Evolutionary conservation across 2,113 vertebrate species (phyloP), one percentile per base, ranked within the genome.

Genomic region (Hirundichthys speculiger): DNA sequence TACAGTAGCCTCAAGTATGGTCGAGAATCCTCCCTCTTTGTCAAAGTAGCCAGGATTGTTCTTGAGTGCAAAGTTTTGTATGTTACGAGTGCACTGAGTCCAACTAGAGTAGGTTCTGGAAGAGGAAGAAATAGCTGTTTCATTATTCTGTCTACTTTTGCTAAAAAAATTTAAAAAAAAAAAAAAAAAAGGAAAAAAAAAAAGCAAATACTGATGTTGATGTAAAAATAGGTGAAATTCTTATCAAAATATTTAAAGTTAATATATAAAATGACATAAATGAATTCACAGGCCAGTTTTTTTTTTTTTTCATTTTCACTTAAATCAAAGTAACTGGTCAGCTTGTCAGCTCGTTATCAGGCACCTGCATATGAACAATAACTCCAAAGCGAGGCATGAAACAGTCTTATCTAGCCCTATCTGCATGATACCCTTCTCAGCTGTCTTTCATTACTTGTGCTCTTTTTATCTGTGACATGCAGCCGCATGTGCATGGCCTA

Each of bases 381-480:
- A 57, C 49, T 57, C 13, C 12, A 52, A 30, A 67, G 40, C 13
- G 34, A 67, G 40, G 38, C 41, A 30, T 50, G 21, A 69, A 64
- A 54, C 22, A 2, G 2, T 54, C n/a, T 50, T 65, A 65, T 78
- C 62, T 27, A 2, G 19, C 48, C 12, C 27, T 48, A 80, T 88
- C 70, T 46, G n/a, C 65, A 60, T 45, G 42, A 51, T 64, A 49
- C 13, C 39, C 60, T 27, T 20, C 51, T 39, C 45, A 21, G 2
- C 38, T 48, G 42, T 65, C 27, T 40, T 40, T 76, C 47, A 62
- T 66, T 69, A 70, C 62, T 69, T 56, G 9, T 22, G 4, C 38
- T 64, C 20, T 49, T 59, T 77, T 79, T 56, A 80, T 85, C 80
- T 55, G 11, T 12, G 27, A 39, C 52, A 55, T 59, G 57, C 82